phyloP scores from a whole-genome alignment of 2,113 vertebrate genomes.

The Cynocephalus volans region DNA sequence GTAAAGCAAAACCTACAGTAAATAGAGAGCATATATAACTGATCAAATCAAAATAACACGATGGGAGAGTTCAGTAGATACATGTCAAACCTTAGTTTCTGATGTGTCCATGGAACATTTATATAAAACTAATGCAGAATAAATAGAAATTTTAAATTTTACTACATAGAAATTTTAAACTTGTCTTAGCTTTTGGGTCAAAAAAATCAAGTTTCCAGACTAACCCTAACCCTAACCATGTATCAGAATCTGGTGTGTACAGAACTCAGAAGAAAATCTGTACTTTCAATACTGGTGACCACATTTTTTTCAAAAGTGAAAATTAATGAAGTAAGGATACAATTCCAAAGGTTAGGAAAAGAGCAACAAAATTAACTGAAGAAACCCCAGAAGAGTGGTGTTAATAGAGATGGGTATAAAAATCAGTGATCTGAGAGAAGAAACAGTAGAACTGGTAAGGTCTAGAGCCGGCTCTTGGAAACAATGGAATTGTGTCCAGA shows the following conservation, averaged over 20 bases:
- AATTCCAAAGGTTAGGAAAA: background rate
- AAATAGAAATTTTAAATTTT: background rate
- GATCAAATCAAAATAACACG: accelerated
- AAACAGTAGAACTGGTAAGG: background rate
- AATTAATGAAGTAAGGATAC: accelerated
- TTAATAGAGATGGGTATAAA: accelerated
- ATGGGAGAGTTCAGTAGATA: background rate
- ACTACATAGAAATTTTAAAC: background rate
- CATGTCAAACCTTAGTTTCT: accelerated
- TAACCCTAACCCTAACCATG: background rate
- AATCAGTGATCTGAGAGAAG: background rate
- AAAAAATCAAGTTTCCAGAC: background rate
- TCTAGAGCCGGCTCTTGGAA: background rate
- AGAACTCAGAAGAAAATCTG: background rate
- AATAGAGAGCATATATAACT: background rate
- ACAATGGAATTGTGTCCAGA: no score
- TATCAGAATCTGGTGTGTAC: accelerated
- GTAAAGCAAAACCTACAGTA: background rate
- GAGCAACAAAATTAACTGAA: background rate
- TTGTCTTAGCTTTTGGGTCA: background rate
- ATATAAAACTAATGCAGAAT: background rate
- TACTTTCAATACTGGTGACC: no score
- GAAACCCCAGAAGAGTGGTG: background rate
- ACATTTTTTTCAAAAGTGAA: no score
- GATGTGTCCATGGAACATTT: background rate